These are phyloP conservation scores for Criorhina ranunculi DNA, from an alignment of 2,888 invertebrate species.

Conservation along the genomic window DNA sequence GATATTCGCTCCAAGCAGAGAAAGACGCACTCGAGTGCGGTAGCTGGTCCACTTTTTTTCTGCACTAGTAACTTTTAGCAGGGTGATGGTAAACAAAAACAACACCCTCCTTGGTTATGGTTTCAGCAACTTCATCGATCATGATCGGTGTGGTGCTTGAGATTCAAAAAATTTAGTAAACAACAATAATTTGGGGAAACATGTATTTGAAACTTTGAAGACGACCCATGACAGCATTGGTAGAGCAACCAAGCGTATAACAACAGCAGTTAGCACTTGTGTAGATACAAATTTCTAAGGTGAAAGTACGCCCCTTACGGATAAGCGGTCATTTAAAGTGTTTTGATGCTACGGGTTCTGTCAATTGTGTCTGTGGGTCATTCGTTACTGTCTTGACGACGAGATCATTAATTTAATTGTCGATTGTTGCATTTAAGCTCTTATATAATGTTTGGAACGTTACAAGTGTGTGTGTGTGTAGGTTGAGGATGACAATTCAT, in stretches of 20 bases:
- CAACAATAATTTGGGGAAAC: neutral
- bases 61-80: conserved; percentile 4
- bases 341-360: conserved; percentile 37
- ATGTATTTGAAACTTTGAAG: conserved; percentile 18
- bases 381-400: conserved; percentile 38
- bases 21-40: conserved; percentile 21
- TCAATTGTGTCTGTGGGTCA: conserved; percentile 49
- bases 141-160: conserved; percentile 7
- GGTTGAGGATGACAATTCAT: conserved; percentile 45
- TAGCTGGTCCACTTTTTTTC: conserved; percentile 6
- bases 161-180: neutral
- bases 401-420: conserved; percentile 65
- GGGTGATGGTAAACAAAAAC: neutral
- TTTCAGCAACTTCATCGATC: conserved; percentile 13
- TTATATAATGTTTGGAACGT: conserved; percentile 45
- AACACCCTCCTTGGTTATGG: neutral
- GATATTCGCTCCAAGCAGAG: conserved; percentile 4
- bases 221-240: conserved; percentile 47
- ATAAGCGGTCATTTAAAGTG: conserved; percentile 39
- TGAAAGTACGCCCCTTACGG: conserved; percentile 67
- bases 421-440: conserved; percentile 51
- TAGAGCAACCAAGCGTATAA: conserved; percentile 54
- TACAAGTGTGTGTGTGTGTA: neutral
- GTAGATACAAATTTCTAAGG: conserved; percentile 53
- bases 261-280: conserved; percentile 27